Base-by-base conservation (phyloP, 2,113 vertebrate genomes). In the Pedionomus torquatus region DNA sequence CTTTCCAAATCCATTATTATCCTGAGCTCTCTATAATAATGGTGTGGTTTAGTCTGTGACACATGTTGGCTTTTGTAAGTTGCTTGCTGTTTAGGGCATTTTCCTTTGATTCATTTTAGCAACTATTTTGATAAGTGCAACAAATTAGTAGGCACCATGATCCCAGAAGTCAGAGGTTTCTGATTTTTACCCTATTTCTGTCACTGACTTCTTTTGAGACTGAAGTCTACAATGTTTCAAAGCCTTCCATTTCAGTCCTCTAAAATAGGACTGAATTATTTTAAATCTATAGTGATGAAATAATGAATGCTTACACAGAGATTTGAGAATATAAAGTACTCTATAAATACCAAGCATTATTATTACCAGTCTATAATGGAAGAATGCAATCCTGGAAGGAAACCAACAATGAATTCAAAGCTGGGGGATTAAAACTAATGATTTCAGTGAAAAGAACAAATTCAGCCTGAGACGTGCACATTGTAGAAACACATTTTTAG, bases 311-410 rank as follows among this genome's bases (percentile, higher is more conserved):
- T 66, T 92, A 61, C 54, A 78, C 37, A 78, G 78, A 91, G 63
- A 78, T 86, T 41, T 91, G 83, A 92, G 89, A 94, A 79, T 81
- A 91, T 57, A 89, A 96, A 94, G 87, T 83, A 77, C 16, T 95
- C 86, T 96, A 94, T 84, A 95, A 95, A 97, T 93, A 94, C 37
- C 79, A 76, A 84, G 72, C n/a, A 68, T 83, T 94, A 87, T 94
- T 96, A 87, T 90, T 90, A 70, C 31, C 25, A 96, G 55, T 37
- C 78, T 89, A 61, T 69, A 90, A 85, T 83, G 37, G 58, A 90
- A 79, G 70, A 92, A 96, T 65, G 35, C 54, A 92, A 7, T 61
- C 44, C 48, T 95, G 90, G 89, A 96, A 92, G 63, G 49, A 90
- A 91, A 92, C 17, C 83, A 92, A 76, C 72, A 89, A 60, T 48